Evolutionary conservation across 1,140 invertebrate genomes (phyloP), one percentile per base, ranked within the genome.

Genomic region (Dufourea novaeangliae): DNA sequence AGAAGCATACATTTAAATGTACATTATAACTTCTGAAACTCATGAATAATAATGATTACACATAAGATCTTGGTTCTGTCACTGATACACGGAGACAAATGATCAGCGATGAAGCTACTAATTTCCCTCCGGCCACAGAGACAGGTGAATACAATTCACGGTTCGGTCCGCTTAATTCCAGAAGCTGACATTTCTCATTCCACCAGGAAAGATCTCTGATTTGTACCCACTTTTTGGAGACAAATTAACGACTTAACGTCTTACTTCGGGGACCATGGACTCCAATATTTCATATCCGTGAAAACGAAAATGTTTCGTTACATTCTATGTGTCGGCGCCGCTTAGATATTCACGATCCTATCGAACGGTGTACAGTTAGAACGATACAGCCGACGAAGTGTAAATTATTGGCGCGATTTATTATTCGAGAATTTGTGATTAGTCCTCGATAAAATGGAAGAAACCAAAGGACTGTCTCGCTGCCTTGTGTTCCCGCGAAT

Each of bases 321-420:
- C 2, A 12, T 64, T 64, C 61, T 44, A 14, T 7, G 71, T 46
- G 56, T 39, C 61, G 29, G 3, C 54, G 27, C 29, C n/a, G 41
- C 10, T 25, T 25, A 77, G 14, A 75, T 27, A 52, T 32, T 12
- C n/a, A 5, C 54, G 44, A 62, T 80, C 59, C 61, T 62, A 70
- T 64, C 61, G 22, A 41, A 39, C 20, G n/a, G 22, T 62, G 52
- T 56, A 66, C 44, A 62, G 72, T 82, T 77, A 70, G 69, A 75
- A 70, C 64, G 66, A 52, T 76, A 70, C 22, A 78, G 52, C 50
- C 27, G 20, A 22, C 57, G 12, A 67, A 56, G 39, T 34, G 62
- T 37, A 73, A 73, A 73, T 73, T 64, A 66, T 66, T 57, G 22
- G 11, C 44, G 37, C 34, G 61, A 73, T 73, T 66, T 73, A 73